A percentile compares a stretch with the other conserved stretches of the same genome.
Evolutionary conservation across 2,888 invertebrate genomes (phyloP).

Genomic region (Rotaria socialis): DNA sequence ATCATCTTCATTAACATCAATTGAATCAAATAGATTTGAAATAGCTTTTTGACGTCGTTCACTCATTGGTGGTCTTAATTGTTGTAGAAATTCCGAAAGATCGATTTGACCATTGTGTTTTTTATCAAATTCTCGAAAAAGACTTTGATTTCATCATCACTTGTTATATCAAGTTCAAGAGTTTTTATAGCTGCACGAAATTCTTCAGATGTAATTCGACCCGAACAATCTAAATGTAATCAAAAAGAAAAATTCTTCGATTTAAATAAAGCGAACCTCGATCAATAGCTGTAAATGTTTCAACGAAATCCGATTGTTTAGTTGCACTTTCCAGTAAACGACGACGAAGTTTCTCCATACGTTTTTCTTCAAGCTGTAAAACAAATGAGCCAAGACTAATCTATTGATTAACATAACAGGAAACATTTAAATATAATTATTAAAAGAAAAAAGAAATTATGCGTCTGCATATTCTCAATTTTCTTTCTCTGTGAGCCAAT

Average conservation of each 20-base stretch:
- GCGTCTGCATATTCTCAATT: too few relatives aligned
- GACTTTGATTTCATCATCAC: neutral
- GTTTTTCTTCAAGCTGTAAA: too few relatives aligned
- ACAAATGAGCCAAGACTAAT: too few relatives aligned
- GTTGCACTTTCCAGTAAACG: neutral
- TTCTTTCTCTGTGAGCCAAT: too few relatives aligned
- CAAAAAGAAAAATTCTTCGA: neutral
- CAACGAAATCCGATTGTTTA: slow-evolving; percentile 8
- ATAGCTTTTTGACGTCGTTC: neutral
- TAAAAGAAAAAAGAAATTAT: too few relatives aligned
- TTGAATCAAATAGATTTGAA: neutral
- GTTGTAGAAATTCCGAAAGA: neutral
- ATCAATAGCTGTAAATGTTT: slow-evolving; percentile 25
- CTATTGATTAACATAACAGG: too few relatives aligned
- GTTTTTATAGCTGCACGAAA: neutral
- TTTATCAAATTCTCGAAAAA: slow-evolving; percentile 2
- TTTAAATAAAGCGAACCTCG: neutral
- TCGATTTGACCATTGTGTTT: slow-evolving; percentile 27
- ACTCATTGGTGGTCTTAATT: slow-evolving; percentile 3
- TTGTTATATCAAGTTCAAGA: neutral
- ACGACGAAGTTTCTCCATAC: neutral
- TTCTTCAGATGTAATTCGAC: slow-evolving; percentile 8
- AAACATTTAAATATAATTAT: too few relatives aligned
- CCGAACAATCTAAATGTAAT: neutral
- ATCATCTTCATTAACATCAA: neutral